These are phyloP conservation scores for Alectoris magna DNA, from an alignment of 2,797 vertebrate genomes.

Conservation along the genomic window DNA sequence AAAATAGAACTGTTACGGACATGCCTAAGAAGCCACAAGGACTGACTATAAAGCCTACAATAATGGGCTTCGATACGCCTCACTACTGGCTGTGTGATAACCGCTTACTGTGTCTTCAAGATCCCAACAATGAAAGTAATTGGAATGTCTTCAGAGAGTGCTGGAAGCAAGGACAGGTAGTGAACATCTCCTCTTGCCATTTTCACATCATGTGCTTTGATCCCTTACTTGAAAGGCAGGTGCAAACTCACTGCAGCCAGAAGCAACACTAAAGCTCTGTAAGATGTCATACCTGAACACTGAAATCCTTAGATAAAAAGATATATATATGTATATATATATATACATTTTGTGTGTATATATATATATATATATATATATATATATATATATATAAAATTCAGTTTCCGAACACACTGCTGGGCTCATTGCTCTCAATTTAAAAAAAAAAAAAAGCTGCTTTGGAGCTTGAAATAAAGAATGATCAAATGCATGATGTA, in stretches of 20 bases:
- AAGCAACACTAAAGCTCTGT: not conserved
- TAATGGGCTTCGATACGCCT: conserved; percentile 83
- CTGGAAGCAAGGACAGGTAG: conserved; percentile 87
- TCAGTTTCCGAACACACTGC: not conserved
- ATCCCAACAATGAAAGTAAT: conserved; percentile 84
- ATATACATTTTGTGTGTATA: too few species aligned
- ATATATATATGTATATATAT: not conserved
- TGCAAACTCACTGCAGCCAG: not conserved
- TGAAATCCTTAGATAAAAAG: not conserved
- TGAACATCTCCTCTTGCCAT: not conserved
- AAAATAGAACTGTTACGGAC: conserved; percentile 78
- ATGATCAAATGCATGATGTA: not conserved
- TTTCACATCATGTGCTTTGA: not conserved
- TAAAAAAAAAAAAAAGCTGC: not conserved
- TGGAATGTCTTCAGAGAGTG: conserved; percentile 86
- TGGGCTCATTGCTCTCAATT: not conserved
- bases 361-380: not conserved
- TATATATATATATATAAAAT: not conserved
- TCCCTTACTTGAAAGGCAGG: not conserved
- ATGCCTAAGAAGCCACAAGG: conserved; percentile 78
- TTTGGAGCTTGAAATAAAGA: not conserved
- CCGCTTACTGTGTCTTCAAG: conserved; percentile 82
- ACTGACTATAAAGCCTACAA: conserved; percentile 80
- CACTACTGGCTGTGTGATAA: conserved; percentile 86
- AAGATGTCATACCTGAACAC: accelerated